phyloP scores from a whole-genome alignment of 2,797 vertebrate species.

The Cyclura pinguis region DNA sequence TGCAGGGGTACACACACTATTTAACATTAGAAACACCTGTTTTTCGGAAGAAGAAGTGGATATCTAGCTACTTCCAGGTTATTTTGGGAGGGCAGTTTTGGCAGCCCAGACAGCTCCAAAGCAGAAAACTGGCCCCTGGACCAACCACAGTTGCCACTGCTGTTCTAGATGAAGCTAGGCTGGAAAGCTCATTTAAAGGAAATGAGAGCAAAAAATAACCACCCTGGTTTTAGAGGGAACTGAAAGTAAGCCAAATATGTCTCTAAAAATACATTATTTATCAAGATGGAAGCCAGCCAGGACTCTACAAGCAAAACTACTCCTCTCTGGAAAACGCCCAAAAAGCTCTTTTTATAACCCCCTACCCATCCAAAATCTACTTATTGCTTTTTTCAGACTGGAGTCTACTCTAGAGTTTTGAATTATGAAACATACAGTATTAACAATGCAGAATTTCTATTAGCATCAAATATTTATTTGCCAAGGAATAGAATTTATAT shows the following conservation, averaged over 20 bases:
- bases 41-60: too few relatives aligned
- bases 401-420: not conserved
- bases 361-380: too few relatives aligned
- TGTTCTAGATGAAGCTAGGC: not conserved
- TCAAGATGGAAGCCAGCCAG: not conserved
- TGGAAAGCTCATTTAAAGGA: conserved; percentile 1
- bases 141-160: not conserved
- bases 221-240: not conserved
- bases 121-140: too few relatives aligned
- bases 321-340: not conserved
- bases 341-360: not conserved
- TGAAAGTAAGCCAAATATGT: conserved; percentile 4
- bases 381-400: not conserved
- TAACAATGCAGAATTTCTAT: not conserved
- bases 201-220: not conserved
- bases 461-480: not conserved
- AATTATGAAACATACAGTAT: not conserved
- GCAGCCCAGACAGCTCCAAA: too few relatives aligned
- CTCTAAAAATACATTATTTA: conserved; percentile 6
- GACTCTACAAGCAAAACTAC: not conserved
- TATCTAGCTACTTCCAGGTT: not conserved
- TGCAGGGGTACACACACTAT: too few relatives aligned
- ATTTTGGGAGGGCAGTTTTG: not conserved
- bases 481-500: not conserved
- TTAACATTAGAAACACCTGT: too few relatives aligned